Conservation (phyloP, 2,113 vertebrate species). For the Pongo abelii region DNA sequence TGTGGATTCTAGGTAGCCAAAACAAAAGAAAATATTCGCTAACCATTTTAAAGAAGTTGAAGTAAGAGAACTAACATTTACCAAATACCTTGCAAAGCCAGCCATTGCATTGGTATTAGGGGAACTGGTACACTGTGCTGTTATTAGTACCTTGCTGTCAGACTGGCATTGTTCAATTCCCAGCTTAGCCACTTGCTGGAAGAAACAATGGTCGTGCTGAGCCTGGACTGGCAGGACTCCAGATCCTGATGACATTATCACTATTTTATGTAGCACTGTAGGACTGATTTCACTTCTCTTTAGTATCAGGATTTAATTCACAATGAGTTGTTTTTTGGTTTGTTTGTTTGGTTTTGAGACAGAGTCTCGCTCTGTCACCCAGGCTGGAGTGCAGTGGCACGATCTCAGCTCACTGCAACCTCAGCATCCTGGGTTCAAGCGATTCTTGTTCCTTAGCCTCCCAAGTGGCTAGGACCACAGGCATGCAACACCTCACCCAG, state of each 20-base stretch:
- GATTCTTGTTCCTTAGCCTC: no score
- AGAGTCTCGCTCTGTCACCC: no score
- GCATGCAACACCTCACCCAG: no score
- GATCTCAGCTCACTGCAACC: no score
- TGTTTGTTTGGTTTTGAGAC: no score
- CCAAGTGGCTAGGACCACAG: no score
- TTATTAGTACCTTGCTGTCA: background rate
- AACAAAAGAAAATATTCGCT: background rate
- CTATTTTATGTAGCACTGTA: background rate
- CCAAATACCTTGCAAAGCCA: background rate
- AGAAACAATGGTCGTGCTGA: background rate
- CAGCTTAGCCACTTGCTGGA: background rate
- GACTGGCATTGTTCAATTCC: background rate
- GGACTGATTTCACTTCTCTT: background rate
- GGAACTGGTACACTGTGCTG: rapidly evolving
- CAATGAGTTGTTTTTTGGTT: background rate
- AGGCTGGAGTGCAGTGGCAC: no score
- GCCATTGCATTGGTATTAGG: no score
- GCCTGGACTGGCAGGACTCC: background rate
- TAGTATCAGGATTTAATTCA: background rate
- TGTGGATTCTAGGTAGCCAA: background rate
- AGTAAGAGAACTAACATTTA: background rate
- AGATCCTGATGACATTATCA: background rate
- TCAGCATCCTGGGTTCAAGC: no score
- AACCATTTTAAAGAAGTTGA: background rate